Percentiles rank a stretch among this genome's conserved stretches.
These are phyloP conservation scores for Burhinus bistriatus DNA, from an alignment of 2,113 vertebrate species.

Conservation along the genomic window DNA sequence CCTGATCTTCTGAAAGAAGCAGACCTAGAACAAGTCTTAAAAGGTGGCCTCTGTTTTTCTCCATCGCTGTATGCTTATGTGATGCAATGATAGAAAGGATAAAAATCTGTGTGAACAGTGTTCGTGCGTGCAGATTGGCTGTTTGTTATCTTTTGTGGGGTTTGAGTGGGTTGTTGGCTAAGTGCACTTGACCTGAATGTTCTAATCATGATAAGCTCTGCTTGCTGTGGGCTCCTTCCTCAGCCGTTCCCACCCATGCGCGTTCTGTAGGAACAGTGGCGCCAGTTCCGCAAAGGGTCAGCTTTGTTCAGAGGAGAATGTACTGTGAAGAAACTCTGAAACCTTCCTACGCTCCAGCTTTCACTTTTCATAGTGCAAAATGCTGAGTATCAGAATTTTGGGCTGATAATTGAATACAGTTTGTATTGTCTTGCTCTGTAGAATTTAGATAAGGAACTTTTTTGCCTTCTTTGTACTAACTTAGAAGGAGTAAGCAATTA, in stretches of 20 bases:
- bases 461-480: not conserved
- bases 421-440: not conserved
- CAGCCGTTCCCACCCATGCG: not conserved
- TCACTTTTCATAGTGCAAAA: not conserved
- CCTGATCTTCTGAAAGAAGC: not conserved
- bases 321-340: not conserved
- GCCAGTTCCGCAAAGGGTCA: not conserved
- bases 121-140: not conserved
- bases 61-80: not conserved
- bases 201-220: not conserved
- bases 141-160: not conserved
- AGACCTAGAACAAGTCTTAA: not conserved
- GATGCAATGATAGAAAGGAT: not conserved
- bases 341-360: constrained; percentile 17
- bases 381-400: not conserved
- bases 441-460: not conserved
- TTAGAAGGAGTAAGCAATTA: not conserved
- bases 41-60: not conserved
- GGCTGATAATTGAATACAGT: not conserved
- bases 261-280: not conserved
- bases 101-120: not conserved
- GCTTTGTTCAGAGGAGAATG: constrained; percentile 9
- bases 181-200: constrained; percentile 45
- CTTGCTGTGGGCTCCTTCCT: constrained; percentile 9
- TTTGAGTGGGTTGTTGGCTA: constrained; percentile 53